Evolutionary conservation across 1,140 invertebrate genomes (phyloP).

Genomic region (Melitaea cinxia): DNA sequence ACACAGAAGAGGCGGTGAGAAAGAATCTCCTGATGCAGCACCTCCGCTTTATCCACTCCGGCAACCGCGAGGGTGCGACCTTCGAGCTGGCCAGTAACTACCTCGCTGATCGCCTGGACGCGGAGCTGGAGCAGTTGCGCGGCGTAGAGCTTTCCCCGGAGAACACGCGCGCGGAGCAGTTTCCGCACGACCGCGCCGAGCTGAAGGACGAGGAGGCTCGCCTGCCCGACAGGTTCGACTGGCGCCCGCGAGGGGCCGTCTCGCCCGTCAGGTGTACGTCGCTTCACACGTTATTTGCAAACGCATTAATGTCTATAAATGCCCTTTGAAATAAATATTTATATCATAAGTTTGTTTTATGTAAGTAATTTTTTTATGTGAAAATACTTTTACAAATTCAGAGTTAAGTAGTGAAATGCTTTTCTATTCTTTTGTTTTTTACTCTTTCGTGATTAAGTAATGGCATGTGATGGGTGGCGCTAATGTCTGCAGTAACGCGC

Average conservation of each 20-base stretch:
- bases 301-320: no score
- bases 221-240: slow-evolving; percentile 54
- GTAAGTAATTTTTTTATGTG: no score
- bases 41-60: slow-evolving; percentile 51
- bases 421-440: neutral
- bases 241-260: slow-evolving; percentile 58
- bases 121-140: slow-evolving; percentile 44
- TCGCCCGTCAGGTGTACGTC: slow-evolving; percentile 50
- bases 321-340: no score
- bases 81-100: slow-evolving; percentile 48
- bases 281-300: no score
- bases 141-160: slow-evolving; percentile 33
- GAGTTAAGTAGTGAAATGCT: no score
- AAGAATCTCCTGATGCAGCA: slow-evolving; percentile 56
- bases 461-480: neutral
- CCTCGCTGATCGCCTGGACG: slow-evolving; percentile 51
- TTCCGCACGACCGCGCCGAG: slow-evolving; percentile 21
- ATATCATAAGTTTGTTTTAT: no score
- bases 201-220: slow-evolving; percentile 29
- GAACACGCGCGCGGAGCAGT: slow-evolving; percentile 35
- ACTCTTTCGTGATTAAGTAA: no score
- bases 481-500: neutral
- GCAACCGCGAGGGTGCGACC: slow-evolving; percentile 55
- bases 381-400: no score
- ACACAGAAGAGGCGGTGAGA: slow-evolving; percentile 56